Conservation (phyloP, 2,797 vertebrate genomes). For the Sebastes diploproa region DNA sequence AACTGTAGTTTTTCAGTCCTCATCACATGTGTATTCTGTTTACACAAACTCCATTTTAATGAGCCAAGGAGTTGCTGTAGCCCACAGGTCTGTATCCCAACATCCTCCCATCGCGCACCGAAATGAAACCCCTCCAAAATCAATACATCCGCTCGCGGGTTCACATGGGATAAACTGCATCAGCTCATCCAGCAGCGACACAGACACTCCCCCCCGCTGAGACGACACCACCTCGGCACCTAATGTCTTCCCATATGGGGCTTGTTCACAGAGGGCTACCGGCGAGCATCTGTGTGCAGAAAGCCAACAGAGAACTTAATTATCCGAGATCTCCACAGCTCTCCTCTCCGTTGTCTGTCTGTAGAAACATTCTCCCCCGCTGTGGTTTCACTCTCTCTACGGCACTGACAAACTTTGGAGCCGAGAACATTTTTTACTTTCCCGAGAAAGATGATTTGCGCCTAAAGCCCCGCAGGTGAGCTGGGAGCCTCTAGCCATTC, state of each 20-base stretch:
- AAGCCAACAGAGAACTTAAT: constrained; percentile 41
- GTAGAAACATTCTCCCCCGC: constrained; percentile 8
- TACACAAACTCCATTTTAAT: not conserved
- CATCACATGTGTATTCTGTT: not conserved
- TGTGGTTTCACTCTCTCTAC: not conserved
- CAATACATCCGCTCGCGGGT: constrained; percentile 44
- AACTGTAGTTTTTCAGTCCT: not conserved
- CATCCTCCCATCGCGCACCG: constrained; percentile 2
- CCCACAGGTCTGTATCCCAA: not conserved
- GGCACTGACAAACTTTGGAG: not conserved
- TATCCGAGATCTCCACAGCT: constrained; percentile 30
- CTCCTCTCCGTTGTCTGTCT: not conserved
- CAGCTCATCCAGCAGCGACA: constrained; percentile 18
- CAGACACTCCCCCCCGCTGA: constrained; percentile 23
- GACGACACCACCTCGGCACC: constrained; percentile 23
- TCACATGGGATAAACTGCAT: constrained; percentile 29
- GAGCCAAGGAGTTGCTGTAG: not conserved
- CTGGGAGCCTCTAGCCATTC: constrained; percentile 12
- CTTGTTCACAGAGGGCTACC: constrained; percentile 6
- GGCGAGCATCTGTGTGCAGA: constrained; percentile 10
- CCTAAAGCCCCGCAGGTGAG: constrained; percentile 38
- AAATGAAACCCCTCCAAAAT: constrained; percentile 48
- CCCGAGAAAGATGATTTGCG: constrained; percentile 11
- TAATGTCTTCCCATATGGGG: not conserved
- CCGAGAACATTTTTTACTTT: constrained; percentile 1